Percentiles rank a stretch among this genome's conserved stretches.
phyloP scores from a whole-genome alignment of 2,113 vertebrate species.

The Marcusenius ussheri region DNA sequence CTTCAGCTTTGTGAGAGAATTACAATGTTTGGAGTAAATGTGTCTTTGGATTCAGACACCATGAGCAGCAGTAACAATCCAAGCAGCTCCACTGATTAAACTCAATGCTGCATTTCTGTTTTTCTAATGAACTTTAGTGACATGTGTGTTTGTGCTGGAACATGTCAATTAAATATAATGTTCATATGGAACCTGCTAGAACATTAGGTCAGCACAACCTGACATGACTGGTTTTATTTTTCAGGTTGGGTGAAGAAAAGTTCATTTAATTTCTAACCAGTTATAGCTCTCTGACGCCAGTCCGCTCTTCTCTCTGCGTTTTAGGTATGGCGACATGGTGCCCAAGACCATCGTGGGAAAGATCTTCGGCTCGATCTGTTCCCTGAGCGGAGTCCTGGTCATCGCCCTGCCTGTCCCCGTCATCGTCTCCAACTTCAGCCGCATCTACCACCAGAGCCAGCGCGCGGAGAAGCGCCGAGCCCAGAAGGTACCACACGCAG shows the following conservation, averaged over 20 bases:
- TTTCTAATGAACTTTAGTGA: background rate
- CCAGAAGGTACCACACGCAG: constrained; percentile 72
- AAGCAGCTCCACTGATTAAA: constrained; percentile 32
- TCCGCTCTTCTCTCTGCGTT: constrained; percentile 27
- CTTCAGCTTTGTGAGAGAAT: background rate
- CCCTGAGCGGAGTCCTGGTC: constrained; percentile 88
- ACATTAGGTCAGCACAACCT: background rate
- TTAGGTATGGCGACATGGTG: constrained; percentile 94
- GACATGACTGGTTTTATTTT: background rate
- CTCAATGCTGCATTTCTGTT: constrained; percentile 20
- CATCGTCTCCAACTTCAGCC: constrained; percentile 97
- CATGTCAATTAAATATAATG: background rate
- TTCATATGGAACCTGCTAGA: background rate
- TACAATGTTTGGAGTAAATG: background rate
- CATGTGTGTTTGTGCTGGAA: background rate
- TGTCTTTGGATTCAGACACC: background rate
- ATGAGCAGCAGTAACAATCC: background rate
- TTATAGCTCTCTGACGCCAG: constrained; percentile 18
- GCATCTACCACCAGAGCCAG: constrained; percentile 97
- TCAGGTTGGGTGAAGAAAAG: background rate
- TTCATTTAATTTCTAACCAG: background rate
- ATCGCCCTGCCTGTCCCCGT: constrained; percentile 93
- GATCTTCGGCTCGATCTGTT: constrained; percentile 91
- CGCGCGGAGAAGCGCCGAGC: constrained; percentile 87
- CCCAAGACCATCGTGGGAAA: constrained; percentile 96